Percentiles rank a stretch among this genome's conserved stretches.
These are phyloP conservation scores for Tetranychus piercei DNA, from an alignment of 2,888 invertebrate species.

Conservation along the genomic window DNA sequence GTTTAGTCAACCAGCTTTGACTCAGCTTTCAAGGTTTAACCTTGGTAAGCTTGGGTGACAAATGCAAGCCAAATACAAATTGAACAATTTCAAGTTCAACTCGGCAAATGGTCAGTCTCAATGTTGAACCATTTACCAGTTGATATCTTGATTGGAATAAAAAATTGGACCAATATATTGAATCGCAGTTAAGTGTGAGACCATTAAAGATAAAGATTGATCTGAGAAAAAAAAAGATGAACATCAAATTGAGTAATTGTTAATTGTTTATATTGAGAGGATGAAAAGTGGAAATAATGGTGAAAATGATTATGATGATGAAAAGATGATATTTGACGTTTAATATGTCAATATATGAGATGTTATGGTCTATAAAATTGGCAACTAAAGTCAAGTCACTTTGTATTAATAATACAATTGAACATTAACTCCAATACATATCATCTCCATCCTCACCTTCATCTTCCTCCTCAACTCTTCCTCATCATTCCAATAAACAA, in stretches of 20 bases:
- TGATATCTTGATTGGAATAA: background rate
- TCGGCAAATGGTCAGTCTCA: too few species aligned
- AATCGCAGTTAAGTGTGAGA: background rate
- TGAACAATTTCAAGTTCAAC: too few species aligned
- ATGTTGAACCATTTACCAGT: background rate
- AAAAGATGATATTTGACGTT: background rate
- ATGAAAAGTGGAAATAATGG: background rate
- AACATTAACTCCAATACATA: too few species aligned
- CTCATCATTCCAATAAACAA: too few species aligned
- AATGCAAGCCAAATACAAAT: too few species aligned
- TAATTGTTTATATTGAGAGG: background rate
- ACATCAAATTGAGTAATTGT: background rate
- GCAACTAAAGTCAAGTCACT: background rate
- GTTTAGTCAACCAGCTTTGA: too few species aligned
- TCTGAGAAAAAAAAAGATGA: background rate
- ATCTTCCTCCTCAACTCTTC: too few species aligned
- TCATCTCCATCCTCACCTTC: too few species aligned
- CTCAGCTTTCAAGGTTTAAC: too few species aligned
- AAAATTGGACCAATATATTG: background rate
- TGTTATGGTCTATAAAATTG: background rate
- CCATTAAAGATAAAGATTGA: background rate
- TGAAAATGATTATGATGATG: background rate
- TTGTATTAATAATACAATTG: background rate
- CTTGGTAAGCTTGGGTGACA: too few species aligned
- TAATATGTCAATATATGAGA: background rate